A percentile compares a stretch with the other conserved stretches of the same genome.
phyloP scores from a whole-genome alignment of 2,113 vertebrate species.

The Poecilia latipinna region DNA sequence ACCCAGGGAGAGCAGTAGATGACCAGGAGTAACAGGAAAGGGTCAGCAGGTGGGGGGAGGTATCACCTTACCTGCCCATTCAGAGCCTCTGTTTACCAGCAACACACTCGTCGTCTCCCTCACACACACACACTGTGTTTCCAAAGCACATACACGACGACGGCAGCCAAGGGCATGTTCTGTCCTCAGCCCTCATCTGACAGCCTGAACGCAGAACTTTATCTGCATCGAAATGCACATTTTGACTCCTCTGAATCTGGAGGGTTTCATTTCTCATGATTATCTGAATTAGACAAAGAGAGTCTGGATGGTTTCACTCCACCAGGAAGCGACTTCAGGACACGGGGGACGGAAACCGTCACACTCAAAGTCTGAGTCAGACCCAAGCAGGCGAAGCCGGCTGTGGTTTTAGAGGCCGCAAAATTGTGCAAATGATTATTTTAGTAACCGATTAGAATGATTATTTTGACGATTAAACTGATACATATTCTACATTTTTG shows the following conservation, averaged over 20 bases:
- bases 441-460: too few relatives aligned
- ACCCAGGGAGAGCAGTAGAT: not conserved
- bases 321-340: slow-evolving; percentile 8
- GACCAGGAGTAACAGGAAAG: slow-evolving; percentile 15
- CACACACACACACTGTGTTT: not conserved
- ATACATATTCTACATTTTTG: too few relatives aligned
- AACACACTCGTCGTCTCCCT: slow-evolving; percentile 22
- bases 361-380: too few relatives aligned
- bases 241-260: not conserved
- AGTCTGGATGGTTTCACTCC: not conserved
- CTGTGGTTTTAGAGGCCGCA: too few relatives aligned
- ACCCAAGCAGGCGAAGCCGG: too few relatives aligned
- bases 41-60: not conserved
- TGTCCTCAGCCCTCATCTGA: slow-evolving; percentile 57
- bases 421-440: too few relatives aligned
- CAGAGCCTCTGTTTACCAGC: slow-evolving; percentile 58
- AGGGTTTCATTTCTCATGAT: not conserved
- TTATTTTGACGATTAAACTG: too few relatives aligned
- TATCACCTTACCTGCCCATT: slow-evolving; percentile 62
- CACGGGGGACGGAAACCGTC: not conserved
- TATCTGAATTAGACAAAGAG: not conserved
- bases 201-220: not conserved
- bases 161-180: slow-evolving; percentile 40
- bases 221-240: not conserved
- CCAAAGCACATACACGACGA: slow-evolving; percentile 14